Base-by-base conservation (phyloP, 2,888 invertebrate species). In the Toxonevra muliebris region DNA sequence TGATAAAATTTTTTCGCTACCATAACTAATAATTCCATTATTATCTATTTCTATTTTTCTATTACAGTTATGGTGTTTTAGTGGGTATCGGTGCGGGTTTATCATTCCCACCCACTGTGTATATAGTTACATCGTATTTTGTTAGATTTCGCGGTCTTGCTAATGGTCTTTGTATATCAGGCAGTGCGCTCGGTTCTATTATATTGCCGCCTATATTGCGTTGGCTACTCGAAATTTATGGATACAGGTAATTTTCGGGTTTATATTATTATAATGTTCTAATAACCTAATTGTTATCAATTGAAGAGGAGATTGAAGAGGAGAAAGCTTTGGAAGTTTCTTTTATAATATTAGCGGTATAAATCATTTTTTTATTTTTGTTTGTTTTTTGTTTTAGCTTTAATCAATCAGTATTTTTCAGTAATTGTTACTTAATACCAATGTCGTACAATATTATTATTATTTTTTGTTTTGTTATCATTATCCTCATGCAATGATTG, bases 91-190 rank as follows among this genome's bases (percentile, higher is more conserved):
- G 95, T 9, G 94, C 94, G 1, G 95, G 95, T 0, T 85, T 95
- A 10, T 91, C 94, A 1, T 95, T 95, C 86, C 95, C 95, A 1
- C 94, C 95, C 2, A 95, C 95, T 0, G 94, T 95, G 45, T 94
- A 95, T 85, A 94, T 95, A 75, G 94, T 95, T 73, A 94, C 94
- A 61, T 93, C 93, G 69, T 95, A 95, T 86, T 95, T 95, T 84
- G 90, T 92, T 53, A 88, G 90, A 58, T 86, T 91, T 11, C 87
- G 94, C 55, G 95, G 95, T 0, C 87, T 95, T 13, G 95, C 95
- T 54, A 95, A 95, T 84, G 95, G 95, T 0, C 89, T 95, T 20
- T 95, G 95, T 77, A 94, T 95, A 87, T 94, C 94, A 0, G 95
- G 95, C 15, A 93, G 93, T 75, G 94, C 95, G 0, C 88, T 95